These are phyloP conservation scores for Tetragnatha montana DNA, from an alignment of 2,888 invertebrate genomes.

Conservation along the genomic window DNA sequence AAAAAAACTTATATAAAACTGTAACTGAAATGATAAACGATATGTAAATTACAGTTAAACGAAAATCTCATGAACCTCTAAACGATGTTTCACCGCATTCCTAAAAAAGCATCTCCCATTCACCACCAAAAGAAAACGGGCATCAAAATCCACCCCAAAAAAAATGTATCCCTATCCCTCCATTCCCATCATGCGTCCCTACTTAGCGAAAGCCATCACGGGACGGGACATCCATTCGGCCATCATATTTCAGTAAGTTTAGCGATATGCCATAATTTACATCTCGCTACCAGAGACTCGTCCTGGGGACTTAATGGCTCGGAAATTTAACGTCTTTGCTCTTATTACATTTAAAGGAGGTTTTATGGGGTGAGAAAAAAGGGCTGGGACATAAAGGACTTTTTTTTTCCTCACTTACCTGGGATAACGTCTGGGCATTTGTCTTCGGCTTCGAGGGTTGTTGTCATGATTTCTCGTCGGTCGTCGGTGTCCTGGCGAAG, in stretches of 20 bases:
- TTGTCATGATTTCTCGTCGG: constrained; percentile 65
- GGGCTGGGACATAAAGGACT: constrained; percentile 13
- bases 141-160: too few relatives aligned
- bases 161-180: too few relatives aligned
- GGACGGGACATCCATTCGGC: not conserved
- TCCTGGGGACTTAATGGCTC: constrained; percentile 14
- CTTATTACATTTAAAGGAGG: constrained; percentile 15
- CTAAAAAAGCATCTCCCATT: too few relatives aligned
- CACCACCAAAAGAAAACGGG: too few relatives aligned
- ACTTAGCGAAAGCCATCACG: not conserved
- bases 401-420: constrained; percentile 76
- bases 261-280: constrained; percentile 24
- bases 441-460: constrained; percentile 78
- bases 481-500: constrained; percentile 66
- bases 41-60: too few relatives aligned
- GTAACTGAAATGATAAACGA: too few relatives aligned
- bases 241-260: not conserved
- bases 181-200: not conserved
- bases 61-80: too few relatives aligned
- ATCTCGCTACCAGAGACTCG: constrained; percentile 7
- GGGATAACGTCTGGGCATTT: constrained; percentile 81
- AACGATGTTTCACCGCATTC: too few relatives aligned
- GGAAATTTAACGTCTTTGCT: not conserved
- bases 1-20: too few relatives aligned
- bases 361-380: constrained; percentile 24